Percentiles rank a stretch among this genome's conserved stretches.
These are phyloP conservation scores for Selene dorsalis DNA, from an alignment of 2,797 vertebrate genomes.

Conservation along the genomic window DNA sequence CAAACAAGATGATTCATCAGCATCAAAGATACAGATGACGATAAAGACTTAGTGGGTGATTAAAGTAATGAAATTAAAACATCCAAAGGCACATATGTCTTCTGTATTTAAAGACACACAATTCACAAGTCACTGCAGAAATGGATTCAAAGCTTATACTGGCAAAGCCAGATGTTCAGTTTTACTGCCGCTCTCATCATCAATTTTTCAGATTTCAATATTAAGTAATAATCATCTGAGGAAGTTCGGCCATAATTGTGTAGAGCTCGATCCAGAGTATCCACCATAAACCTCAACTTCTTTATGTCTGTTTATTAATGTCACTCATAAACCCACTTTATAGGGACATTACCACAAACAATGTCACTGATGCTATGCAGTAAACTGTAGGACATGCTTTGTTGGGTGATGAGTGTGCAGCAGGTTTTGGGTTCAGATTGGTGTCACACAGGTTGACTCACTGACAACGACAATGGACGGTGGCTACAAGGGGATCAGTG, in stretches of 20 bases:
- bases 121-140: background rate
- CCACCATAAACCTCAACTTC: background rate
- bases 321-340: background rate
- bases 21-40: background rate
- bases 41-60: background rate
- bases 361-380: background rate
- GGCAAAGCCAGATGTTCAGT: background rate
- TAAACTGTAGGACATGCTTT: background rate
- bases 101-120: background rate
- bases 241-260: background rate
- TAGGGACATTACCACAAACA: background rate
- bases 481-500: too few species aligned
- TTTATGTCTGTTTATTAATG: slow-evolving; percentile 4
- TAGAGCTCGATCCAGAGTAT: background rate
- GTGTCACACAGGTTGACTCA: too few species aligned
- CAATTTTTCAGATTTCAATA: background rate
- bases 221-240: background rate
- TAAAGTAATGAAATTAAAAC: background rate
- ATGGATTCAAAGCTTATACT: background rate
- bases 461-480: too few species aligned
- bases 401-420: background rate
- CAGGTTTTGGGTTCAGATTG: background rate
- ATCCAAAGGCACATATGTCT: background rate
- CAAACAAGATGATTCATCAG: background rate
- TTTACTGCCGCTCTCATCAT: background rate